phyloP scores from a whole-genome alignment of 2,888 invertebrate species.

The Pterostichus niger region DNA sequence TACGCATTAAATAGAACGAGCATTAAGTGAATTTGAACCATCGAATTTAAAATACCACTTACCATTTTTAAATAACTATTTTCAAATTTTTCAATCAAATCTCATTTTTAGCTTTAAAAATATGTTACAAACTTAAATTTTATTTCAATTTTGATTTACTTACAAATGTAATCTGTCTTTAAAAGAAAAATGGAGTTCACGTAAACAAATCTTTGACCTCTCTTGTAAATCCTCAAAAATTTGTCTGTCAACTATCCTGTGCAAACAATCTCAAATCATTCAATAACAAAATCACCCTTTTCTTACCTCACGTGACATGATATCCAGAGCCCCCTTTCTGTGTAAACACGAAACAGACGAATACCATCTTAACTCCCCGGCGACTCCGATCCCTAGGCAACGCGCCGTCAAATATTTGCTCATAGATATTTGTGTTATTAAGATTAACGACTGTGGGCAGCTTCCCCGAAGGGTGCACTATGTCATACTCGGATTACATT shows the following conservation, averaged over 20 bases:
- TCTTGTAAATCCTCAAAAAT: too few relatives aligned
- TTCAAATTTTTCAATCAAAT: too few relatives aligned
- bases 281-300: conserved; percentile 49
- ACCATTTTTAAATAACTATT: too few relatives aligned
- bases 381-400: conserved; percentile 18
- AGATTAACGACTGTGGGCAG: conserved; percentile 56
- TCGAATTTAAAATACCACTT: too few relatives aligned
- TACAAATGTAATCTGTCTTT: too few relatives aligned
- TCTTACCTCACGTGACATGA: conserved; percentile 24
- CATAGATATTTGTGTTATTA: conserved; percentile 65
- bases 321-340: conserved; percentile 27
- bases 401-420: conserved; percentile 60
- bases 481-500: conserved; percentile 59
- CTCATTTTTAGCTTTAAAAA: too few relatives aligned
- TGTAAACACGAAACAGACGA: conserved; percentile 52
- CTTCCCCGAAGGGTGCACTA: conserved; percentile 45
- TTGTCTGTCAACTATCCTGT: background rate
- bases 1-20: too few relatives aligned
- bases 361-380: conserved; percentile 50
- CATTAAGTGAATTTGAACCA: too few relatives aligned
- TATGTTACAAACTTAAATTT: too few relatives aligned
- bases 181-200: too few relatives aligned
- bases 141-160: too few relatives aligned
- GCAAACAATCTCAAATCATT: conserved; percentile 33
- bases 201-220: too few relatives aligned